A percentile compares a stretch with the other conserved stretches of the same genome.
phyloP scores from a whole-genome alignment of 2,888 invertebrate genomes.

The Tanypteryx hageni region DNA sequence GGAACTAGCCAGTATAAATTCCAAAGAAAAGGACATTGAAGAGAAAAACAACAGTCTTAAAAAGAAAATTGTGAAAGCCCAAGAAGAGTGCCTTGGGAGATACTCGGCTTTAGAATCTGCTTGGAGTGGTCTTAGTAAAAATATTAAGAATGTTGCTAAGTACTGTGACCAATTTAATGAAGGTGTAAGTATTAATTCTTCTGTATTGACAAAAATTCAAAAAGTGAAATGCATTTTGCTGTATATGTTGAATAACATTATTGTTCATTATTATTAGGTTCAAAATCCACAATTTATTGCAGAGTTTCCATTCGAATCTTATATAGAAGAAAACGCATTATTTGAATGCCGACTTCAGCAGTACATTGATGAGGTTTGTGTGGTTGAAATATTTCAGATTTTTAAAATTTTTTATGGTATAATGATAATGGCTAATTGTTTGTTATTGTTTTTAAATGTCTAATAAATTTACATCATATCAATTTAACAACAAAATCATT shows the following conservation, averaged over 20 bases:
- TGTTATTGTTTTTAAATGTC: background rate
- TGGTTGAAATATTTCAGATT: background rate
- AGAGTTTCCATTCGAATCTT: slow-evolving; percentile 2
- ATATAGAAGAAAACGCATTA: background rate
- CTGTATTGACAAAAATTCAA: background rate
- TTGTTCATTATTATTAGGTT: background rate
- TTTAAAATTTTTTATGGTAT: background rate
- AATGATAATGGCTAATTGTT: background rate
- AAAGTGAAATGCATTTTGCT: background rate
- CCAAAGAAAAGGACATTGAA: background rate
- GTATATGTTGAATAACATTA: background rate
- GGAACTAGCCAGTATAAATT: background rate
- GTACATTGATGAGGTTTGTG: background rate
- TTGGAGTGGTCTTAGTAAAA: background rate
- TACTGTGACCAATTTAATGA: background rate
- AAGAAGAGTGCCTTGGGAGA: background rate
- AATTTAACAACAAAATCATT: background rate
- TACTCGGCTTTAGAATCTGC: background rate
- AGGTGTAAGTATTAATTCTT: background rate
- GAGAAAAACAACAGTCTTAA: background rate
- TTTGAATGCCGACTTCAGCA: background rate
- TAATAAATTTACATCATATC: background rate
- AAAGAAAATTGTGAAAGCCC: slow-evolving; percentile 1
- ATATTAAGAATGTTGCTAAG: background rate
- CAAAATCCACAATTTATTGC: background rate